Conservation (phyloP, 2,888 invertebrate genomes). For the Drosophila imparisetae region DNA sequence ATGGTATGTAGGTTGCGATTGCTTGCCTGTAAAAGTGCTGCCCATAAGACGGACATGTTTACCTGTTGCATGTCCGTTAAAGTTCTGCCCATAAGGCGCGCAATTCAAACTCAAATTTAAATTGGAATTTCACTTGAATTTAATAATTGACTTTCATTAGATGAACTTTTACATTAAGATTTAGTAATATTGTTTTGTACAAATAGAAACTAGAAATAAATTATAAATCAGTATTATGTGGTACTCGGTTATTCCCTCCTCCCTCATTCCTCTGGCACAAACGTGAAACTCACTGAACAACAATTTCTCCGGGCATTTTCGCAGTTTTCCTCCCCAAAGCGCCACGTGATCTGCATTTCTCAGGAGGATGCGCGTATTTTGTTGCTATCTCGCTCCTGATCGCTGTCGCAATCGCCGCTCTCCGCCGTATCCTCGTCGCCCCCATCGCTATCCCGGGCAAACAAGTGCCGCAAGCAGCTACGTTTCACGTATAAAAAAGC, state of each 20-base stretch:
- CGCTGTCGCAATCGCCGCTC: slow-evolving; percentile 81
- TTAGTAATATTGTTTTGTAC: slow-evolving; percentile 56
- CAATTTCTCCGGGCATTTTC: slow-evolving; percentile 13
- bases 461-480: slow-evolving; percentile 82
- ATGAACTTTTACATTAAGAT: slow-evolving; percentile 32
- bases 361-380: slow-evolving; percentile 83
- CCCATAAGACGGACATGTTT: background rate
- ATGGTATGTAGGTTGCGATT: background rate
- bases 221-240: slow-evolving; percentile 53
- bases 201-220: slow-evolving; percentile 61
- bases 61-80: background rate
- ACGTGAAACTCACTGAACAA: slow-evolving; percentile 33
- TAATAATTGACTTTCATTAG: slow-evolving; percentile 34
- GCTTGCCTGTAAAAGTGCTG: background rate
- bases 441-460: slow-evolving; percentile 60
- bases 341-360: slow-evolving; percentile 78
- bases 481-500: slow-evolving; percentile 86
- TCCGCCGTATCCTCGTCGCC: slow-evolving; percentile 72
- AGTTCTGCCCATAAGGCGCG: background rate
- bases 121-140: slow-evolving; percentile 6
- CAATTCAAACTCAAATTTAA: background rate
- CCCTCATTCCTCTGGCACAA: slow-evolving; percentile 24
- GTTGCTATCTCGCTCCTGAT: slow-evolving; percentile 80
- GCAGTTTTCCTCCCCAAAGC: slow-evolving; percentile 49
- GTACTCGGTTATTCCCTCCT: slow-evolving; percentile 26